A percentile compares a stretch with the other conserved stretches of the same genome.
phyloP scores from a whole-genome alignment of 2,113 vertebrate genomes.

The Ellobius talpinus region DNA sequence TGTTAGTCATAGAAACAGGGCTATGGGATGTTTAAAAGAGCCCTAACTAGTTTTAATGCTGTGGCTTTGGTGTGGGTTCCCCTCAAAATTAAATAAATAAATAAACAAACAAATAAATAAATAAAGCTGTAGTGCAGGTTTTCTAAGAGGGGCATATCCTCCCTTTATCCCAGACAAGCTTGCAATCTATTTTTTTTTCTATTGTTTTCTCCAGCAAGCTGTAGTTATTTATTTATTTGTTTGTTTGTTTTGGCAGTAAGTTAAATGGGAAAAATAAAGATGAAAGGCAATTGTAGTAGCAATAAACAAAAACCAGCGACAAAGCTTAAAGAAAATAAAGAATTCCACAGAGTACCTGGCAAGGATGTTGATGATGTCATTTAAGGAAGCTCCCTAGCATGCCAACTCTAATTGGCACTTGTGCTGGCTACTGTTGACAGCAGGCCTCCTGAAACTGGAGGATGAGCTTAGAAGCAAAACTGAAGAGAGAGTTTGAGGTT shows the following conservation, averaged over 20 bases:
- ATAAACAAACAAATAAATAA: fast-evolving
- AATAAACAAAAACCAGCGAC: not conserved
- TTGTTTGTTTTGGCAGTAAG: not conserved
- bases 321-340: not conserved
- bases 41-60: not conserved
- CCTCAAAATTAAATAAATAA: fast-evolving
- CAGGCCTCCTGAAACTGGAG: constrained; percentile 4
- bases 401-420: constrained; percentile 58
- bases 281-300: not conserved
- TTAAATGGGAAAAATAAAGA: not conserved
- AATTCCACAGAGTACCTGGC: not conserved
- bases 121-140: not conserved
- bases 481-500: constrained; percentile 26
- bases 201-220: fast-evolving
- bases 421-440: constrained; percentile 31
- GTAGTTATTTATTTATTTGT: not conserved
- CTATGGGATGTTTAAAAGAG: fast-evolving
- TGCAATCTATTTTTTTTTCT: not conserved
- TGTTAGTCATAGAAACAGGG: fast-evolving
- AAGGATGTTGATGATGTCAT: not conserved
- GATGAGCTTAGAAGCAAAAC: constrained; percentile 30
- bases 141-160: not conserved
- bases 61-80: not conserved
- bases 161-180: fast-evolving
- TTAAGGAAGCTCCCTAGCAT: not conserved